Conservation (phyloP, 2,797 vertebrate species). For the Hoplostethus atlanticus region DNA sequence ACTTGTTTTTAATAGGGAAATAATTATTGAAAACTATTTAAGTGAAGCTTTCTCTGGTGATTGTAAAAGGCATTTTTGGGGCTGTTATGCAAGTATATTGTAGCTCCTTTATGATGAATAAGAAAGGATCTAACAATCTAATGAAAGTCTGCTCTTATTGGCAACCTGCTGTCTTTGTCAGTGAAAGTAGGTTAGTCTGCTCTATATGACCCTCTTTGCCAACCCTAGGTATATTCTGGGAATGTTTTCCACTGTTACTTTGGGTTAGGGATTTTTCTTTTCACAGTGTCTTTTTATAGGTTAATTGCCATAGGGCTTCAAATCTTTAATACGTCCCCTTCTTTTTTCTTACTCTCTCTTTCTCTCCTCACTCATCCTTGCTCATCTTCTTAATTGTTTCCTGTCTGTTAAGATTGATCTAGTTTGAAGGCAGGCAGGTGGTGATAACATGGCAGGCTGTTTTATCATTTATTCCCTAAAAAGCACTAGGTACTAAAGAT, state of each 20-base stretch:
- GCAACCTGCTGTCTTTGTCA: slow-evolving; percentile 31
- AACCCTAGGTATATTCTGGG: slow-evolving; percentile 43
- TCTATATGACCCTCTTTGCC: slow-evolving; percentile 54
- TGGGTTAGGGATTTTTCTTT: slow-evolving; percentile 54
- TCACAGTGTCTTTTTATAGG: slow-evolving; percentile 42
- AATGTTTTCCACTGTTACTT: slow-evolving; percentile 51
- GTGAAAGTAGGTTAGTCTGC: slow-evolving; percentile 60
- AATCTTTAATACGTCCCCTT: slow-evolving; percentile 31
- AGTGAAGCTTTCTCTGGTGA: no score
- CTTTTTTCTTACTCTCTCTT: slow-evolving; percentile 1
- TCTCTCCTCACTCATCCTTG: background rate
- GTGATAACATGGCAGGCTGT: background rate
- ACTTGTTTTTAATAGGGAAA: no score
- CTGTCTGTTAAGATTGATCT: slow-evolving; percentile 30
- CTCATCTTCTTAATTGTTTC: slow-evolving; percentile 25
- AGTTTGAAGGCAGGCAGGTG: slow-evolving; percentile 49
- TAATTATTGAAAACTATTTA: no score
- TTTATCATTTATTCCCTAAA: no score
- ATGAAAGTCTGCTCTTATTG: slow-evolving; percentile 13
- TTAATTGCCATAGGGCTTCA: slow-evolving; percentile 40
- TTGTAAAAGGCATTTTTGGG: no score
- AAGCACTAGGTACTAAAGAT: no score
- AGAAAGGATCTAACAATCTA: background rate
- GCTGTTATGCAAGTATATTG: no score
- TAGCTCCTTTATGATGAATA: no score